Conservation (phyloP, 2,113 vertebrate species). For the Balaeniceps rex region DNA sequence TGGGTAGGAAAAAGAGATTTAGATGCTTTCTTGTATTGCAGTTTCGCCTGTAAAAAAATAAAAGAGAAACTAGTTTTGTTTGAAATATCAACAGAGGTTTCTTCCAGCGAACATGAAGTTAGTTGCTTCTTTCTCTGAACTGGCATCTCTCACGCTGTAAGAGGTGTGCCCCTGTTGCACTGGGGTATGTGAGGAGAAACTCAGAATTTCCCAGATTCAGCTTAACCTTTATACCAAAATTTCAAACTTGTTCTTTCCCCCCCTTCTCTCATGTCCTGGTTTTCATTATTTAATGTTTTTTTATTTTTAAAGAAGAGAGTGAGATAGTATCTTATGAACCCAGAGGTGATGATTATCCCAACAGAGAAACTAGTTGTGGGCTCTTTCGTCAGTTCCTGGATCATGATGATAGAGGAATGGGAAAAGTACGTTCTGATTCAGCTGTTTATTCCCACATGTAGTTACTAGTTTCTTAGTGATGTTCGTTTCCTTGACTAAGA, state of each 20-base stretch:
- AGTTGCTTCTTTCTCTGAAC: background rate
- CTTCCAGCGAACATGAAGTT: background rate
- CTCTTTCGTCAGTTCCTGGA: constrained; percentile 41
- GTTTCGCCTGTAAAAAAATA: background rate
- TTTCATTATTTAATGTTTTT: background rate
- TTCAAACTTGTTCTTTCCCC: background rate
- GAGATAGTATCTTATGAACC: constrained; percentile 14
- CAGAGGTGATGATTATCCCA: constrained; percentile 41
- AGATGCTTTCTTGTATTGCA: background rate
- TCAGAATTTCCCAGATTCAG: background rate
- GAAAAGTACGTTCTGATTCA: constrained; percentile 29
- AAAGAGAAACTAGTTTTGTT: background rate
- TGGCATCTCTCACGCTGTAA: background rate
- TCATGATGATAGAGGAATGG: background rate
- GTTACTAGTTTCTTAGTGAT: constrained; percentile 50
- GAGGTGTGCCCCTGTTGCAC: background rate
- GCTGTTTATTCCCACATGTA: constrained; percentile 58
- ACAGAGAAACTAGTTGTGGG: constrained; percentile 19
- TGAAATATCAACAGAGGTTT: background rate
- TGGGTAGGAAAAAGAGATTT: background rate
- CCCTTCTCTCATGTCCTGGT: background rate
- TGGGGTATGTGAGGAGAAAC: background rate
- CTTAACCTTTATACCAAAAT: background rate
- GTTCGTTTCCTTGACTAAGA: constrained; percentile 41
- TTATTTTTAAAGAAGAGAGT: background rate